Base-by-base conservation (phyloP, 2,113 vertebrate genomes). In the Eulacestoma nigropectus region DNA sequence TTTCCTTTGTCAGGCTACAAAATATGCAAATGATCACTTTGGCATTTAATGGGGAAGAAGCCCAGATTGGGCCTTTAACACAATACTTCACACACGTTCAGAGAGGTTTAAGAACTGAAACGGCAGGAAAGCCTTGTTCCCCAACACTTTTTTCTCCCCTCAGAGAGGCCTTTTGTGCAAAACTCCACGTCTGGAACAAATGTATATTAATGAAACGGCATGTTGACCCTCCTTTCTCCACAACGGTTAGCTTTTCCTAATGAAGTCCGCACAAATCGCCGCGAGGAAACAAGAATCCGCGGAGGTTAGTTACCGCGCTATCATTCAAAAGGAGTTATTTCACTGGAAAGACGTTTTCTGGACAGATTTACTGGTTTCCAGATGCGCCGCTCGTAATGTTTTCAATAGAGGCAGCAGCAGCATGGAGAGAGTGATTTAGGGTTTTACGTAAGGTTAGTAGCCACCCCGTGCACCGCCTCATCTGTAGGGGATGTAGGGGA, bases 1-100 rank as follows among this genome's bases (percentile, higher is more conserved):
- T 97, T 97, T 97, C 97, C 97, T 97, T 98, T 98, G 97, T 98
- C 97, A 96, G 97, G 92, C 95, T 96, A 95, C 94, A 97, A 98
- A 97, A 98, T 97, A 98, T 97, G 97, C 97, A 97, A 98, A 98
- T 98, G 85, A 96, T 96, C 96, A 60, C 96, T 97, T 95, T 97
- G 95, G 96, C 95, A 95, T 97, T 97, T 97, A 96, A 95, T 85
- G 87, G 93, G 69, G 95, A 94, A 94, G 93, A 92, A 95, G 70
- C 93, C 94, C 92, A 96, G 91, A 95, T 95, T 95, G 93, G 92
- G 96, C 92, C 90, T 89, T 96, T 59, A 78, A 87, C 91, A 94
- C 93, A 95, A 93, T 83, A 95, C 94, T 95, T 91, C 73, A 77
- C 64, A 85, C 83, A 90, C 35, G 91, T 93, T 96, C 89, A 79